Evolutionary conservation across 1,140 invertebrate genomes (phyloP).

Genomic region (Musca domestica): DNA sequence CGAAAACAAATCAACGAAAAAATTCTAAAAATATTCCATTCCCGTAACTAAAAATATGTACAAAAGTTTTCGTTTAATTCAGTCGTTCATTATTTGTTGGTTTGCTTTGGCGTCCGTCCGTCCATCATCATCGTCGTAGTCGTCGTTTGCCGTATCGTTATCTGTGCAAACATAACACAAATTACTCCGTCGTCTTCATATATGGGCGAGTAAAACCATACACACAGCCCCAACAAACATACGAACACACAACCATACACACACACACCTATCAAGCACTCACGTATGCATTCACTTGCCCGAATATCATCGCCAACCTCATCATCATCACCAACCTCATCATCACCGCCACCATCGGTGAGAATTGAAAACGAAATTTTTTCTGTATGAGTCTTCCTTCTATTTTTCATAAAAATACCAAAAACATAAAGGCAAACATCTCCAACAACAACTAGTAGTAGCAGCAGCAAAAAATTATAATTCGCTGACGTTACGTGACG

Average conservation of each 20-base stretch:
- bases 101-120: not conserved
- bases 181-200: not conserved
- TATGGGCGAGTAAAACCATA: no score
- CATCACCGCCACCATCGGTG: slow-evolving; percentile 25
- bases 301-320: no score
- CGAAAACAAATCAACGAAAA: not conserved
- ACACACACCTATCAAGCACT: no score
- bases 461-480: not conserved
- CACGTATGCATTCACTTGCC: not conserved
- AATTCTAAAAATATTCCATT: slow-evolving; percentile 22
- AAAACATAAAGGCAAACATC: not conserved
- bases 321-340: not conserved
- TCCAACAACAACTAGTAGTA: not conserved
- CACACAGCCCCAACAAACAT: not conserved
- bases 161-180: slow-evolving; percentile 2
- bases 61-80: not conserved
- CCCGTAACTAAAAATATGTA: slow-evolving; percentile 17
- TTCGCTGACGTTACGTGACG: slow-evolving; percentile 43
- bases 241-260: not conserved
- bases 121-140: not conserved
- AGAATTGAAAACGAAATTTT: slow-evolving; percentile 52
- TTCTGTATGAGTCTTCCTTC: slow-evolving; percentile 5
- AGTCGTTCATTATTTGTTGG: not conserved
- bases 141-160: no score
- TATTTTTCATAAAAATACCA: slow-evolving; percentile 6